Evolutionary conservation across 2,113 vertebrate species (phyloP).

Genomic region (Tenrec ecaudatus): DNA sequence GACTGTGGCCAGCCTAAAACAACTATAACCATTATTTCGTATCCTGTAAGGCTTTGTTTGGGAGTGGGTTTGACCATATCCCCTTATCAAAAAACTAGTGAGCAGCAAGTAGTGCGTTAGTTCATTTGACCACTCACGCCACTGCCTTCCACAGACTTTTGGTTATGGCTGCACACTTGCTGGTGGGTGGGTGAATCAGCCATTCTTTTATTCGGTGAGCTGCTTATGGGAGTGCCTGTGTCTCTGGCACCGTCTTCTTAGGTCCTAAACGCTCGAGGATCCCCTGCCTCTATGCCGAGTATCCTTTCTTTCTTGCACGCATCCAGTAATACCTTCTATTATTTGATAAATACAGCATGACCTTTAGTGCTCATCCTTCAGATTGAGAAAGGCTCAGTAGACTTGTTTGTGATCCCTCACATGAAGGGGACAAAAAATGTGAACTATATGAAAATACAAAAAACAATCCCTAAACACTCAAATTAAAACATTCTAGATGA

Average conservation of each 20-base stretch:
- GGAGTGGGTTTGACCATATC: background rate
- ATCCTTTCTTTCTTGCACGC: background rate
- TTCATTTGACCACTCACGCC: slow-evolving; percentile 27
- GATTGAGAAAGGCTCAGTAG: background rate
- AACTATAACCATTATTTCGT: slow-evolving; percentile 70
- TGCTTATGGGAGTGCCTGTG: background rate
- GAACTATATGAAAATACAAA: slow-evolving; percentile 43
- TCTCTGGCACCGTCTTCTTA: background rate
- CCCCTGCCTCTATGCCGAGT: background rate
- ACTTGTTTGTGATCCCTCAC: background rate
- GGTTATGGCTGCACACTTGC: background rate
- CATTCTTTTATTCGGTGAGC: slow-evolving; percentile 45
- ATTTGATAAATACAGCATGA: background rate
- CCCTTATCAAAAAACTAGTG: background rate
- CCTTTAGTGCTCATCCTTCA: background rate
- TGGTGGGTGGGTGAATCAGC: background rate
- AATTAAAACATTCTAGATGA: slow-evolving; percentile 73
- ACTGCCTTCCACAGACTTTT: background rate
- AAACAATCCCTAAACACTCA: background rate
- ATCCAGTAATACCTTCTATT: background rate
- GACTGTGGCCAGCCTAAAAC: slow-evolving; percentile 47
- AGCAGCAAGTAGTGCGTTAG: slow-evolving; percentile 42
- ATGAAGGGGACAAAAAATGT: background rate
- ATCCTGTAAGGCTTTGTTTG: slow-evolving; percentile 37
- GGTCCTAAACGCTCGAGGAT: background rate